Evolutionary conservation across 1,140 invertebrate genomes (phyloP).

Genomic region (Drosophila lacertosa): DNA sequence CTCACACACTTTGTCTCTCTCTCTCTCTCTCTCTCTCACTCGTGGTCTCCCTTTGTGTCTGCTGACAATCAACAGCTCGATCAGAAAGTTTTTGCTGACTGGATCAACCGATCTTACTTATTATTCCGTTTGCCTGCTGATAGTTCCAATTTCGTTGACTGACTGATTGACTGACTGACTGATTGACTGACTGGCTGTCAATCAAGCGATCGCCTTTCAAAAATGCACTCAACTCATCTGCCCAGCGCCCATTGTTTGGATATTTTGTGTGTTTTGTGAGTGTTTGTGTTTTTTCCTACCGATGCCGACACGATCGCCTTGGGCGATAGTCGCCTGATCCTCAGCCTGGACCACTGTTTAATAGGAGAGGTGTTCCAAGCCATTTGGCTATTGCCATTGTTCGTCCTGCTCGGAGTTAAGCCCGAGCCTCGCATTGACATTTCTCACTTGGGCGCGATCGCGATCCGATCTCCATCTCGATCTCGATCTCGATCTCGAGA

Average conservation of each 20-base stretch:
- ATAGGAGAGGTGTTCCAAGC: constrained; percentile 30
- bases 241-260: constrained; percentile 32
- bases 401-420: constrained; percentile 34
- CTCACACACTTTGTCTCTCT: background rate
- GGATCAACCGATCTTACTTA: constrained; percentile 27
- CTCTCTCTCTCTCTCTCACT: background rate
- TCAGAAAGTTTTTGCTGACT: constrained; percentile 28
- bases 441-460: constrained; percentile 56
- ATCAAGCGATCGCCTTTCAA: constrained; percentile 56
- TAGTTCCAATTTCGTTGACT: constrained; percentile 54
- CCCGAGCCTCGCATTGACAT: constrained; percentile 43
- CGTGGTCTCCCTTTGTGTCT: background rate
- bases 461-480: constrained; percentile 15
- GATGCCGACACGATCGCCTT: constrained; percentile 31
- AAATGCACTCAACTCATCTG: constrained; percentile 55
- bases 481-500: background rate
- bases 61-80: constrained; percentile 44
- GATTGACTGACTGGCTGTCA: constrained; percentile 32
- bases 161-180: constrained; percentile 19
- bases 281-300: constrained; percentile 28
- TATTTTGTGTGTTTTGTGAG: constrained; percentile 24
- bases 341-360: constrained; percentile 22
- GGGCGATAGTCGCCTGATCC: constrained; percentile 8
- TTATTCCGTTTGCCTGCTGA: constrained; percentile 30
- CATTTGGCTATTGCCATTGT: constrained; percentile 35